A percentile compares a stretch with the other conserved stretches of the same genome.
These are phyloP conservation scores for Mionectes macconnelli DNA, from an alignment of 2,113 vertebrate genomes.

Conservation along the genomic window DNA sequence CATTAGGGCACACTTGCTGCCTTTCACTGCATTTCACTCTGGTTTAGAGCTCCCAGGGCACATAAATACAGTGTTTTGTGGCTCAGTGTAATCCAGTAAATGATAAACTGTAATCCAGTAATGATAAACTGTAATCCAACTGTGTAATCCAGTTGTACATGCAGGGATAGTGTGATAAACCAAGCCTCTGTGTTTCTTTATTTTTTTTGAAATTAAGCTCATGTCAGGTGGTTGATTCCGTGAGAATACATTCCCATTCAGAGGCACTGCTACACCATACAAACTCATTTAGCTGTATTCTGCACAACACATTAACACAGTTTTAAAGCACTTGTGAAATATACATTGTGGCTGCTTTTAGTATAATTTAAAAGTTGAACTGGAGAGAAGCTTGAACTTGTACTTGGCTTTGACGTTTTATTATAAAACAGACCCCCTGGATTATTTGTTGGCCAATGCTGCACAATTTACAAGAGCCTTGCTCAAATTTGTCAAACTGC, in stretches of 20 bases:
- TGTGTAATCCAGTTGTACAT: fast-evolving
- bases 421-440: neutral
- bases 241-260: neutral
- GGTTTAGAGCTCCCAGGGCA: neutral
- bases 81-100: too few species aligned
- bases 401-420: neutral
- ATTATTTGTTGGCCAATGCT: neutral
- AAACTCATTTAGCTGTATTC: neutral
- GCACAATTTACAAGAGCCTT: neutral
- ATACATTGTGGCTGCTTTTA: neutral
- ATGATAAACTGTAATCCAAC: too few species aligned
- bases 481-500: neutral
- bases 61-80: fast-evolving
- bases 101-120: too few species aligned
- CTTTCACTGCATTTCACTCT: neutral
- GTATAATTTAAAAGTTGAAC: neutral
- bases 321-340: neutral
- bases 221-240: neutral
- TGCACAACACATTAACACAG: neutral
- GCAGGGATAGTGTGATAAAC: neutral
- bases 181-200: neutral
- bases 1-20: neutral
- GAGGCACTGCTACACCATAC: neutral
- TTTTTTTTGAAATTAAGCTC: neutral
- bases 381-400: neutral